Evolutionary conservation across 1,140 invertebrate genomes (phyloP).

Genomic region (Drosophila novamexicana): DNA sequence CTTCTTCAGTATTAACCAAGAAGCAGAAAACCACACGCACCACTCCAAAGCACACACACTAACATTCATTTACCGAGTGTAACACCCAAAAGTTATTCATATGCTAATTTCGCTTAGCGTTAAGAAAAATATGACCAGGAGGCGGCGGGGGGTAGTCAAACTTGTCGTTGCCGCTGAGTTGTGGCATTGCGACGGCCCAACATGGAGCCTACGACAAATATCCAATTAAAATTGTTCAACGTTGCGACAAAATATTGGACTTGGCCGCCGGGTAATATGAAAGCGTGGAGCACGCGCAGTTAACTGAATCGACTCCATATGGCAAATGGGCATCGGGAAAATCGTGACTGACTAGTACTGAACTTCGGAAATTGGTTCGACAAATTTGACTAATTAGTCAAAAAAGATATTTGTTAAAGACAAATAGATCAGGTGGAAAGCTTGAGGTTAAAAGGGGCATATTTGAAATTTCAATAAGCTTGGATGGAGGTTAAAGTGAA

Average conservation of each 20-base stretch:
- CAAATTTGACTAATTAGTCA: constrained; percentile 2
- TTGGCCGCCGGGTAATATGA: neutral
- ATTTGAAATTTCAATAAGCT: neutral
- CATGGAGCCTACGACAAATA: constrained; percentile 51
- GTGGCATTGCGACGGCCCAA: constrained; percentile 41
- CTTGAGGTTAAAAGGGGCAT: neutral
- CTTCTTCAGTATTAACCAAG: constrained; percentile 24
- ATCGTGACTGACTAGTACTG: neutral
- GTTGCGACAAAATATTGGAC: constrained; percentile 48
- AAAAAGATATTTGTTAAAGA: neutral
- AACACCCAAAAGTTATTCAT: constrained; percentile 69
- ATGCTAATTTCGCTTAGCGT: constrained; percentile 75
- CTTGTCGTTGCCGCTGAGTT: constrained; percentile 51
- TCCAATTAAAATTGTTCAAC: constrained; percentile 74
- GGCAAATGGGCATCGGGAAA: neutral
- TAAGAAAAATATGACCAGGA: constrained; percentile 59
- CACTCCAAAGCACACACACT: constrained; percentile 25
- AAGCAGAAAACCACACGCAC: constrained; percentile 49
- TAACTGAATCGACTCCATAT: neutral
- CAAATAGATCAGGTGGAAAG: neutral
- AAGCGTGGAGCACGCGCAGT: neutral
- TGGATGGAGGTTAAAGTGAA: neutral
- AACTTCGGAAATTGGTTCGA: neutral
- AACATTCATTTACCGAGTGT: constrained; percentile 7
- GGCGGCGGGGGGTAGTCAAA: constrained; percentile 16